Conservation (phyloP, 2,113 vertebrate genomes). For the Phaetusa simplex region DNA sequence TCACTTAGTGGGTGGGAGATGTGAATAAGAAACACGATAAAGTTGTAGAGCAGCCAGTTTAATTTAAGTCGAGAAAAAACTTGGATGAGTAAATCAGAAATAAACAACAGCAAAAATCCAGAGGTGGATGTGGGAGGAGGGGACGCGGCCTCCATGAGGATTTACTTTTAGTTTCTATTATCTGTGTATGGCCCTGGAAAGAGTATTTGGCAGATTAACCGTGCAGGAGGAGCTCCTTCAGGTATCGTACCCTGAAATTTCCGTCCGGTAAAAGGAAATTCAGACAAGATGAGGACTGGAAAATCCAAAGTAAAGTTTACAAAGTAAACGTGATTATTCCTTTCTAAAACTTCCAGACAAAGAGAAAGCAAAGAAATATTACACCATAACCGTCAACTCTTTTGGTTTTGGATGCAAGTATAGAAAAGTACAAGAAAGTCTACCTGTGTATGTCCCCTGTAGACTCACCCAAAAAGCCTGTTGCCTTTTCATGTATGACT, state of each 20-base stretch:
- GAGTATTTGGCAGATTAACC: not conserved
- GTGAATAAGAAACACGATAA: not conserved
- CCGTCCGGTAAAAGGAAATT: not conserved
- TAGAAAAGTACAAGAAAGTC: not conserved
- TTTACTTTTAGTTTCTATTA: not conserved
- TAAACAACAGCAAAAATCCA: not conserved
- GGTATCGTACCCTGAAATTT: not conserved
- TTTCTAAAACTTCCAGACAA: not conserved
- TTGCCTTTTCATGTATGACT: not conserved
- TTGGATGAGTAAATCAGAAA: not conserved
- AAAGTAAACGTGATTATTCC: not conserved
- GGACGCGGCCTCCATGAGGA: rapidly evolving
- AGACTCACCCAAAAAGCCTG: not conserved
- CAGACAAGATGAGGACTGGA: not conserved
- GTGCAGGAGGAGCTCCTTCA: not conserved
- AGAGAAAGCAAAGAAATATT: not conserved
- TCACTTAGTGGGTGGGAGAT: not conserved
- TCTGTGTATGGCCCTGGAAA: not conserved
- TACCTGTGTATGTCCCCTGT: not conserved
- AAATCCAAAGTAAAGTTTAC: not conserved
- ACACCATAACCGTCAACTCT: not conserved
- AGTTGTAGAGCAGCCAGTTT: not conserved
- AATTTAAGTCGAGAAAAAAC: not conserved
- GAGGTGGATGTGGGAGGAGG: not conserved
- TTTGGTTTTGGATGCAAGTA: not conserved